Conservation (phyloP, 1,140 invertebrate genomes). For the Habropoda laboriosa region DNA sequence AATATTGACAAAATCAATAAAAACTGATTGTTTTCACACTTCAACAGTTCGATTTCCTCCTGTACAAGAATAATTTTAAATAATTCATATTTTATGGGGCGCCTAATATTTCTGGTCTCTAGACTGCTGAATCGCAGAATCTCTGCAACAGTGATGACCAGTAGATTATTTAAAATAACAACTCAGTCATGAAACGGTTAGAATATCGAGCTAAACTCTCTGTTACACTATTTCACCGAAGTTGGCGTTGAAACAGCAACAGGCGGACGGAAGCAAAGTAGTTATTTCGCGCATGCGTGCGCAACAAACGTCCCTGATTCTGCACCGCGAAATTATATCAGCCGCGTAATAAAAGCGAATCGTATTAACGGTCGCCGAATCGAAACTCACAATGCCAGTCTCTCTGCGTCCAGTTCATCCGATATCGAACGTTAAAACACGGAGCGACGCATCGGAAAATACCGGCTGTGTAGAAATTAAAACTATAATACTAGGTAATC, state of each 20-base stretch:
- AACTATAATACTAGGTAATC: too few species aligned
- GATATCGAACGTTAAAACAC: neutral
- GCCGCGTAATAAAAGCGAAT: neutral
- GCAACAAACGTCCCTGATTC: neutral
- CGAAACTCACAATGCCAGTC: neutral
- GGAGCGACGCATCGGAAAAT: neutral
- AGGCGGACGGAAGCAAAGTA: neutral
- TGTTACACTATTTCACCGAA: neutral
- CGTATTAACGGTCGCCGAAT: constrained; percentile 3
- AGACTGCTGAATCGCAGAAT: too few species aligned
- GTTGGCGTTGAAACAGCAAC: neutral
- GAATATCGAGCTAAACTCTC: too few species aligned
- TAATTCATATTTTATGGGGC: too few species aligned
- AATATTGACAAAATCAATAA: too few species aligned
- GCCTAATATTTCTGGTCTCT: too few species aligned
- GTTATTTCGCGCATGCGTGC: neutral
- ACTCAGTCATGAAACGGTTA: too few species aligned
- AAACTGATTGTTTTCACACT: too few species aligned
- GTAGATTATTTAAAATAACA: too few species aligned
- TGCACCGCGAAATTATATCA: neutral
- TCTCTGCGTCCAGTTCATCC: neutral
- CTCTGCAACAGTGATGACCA: too few species aligned
- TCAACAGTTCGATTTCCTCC: too few species aligned
- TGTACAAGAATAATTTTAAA: too few species aligned
- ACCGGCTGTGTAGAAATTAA: neutral